These are phyloP conservation scores for Arctopsyche grandis DNA, from an alignment of 1,140 invertebrate species.

Conservation along the genomic window DNA sequence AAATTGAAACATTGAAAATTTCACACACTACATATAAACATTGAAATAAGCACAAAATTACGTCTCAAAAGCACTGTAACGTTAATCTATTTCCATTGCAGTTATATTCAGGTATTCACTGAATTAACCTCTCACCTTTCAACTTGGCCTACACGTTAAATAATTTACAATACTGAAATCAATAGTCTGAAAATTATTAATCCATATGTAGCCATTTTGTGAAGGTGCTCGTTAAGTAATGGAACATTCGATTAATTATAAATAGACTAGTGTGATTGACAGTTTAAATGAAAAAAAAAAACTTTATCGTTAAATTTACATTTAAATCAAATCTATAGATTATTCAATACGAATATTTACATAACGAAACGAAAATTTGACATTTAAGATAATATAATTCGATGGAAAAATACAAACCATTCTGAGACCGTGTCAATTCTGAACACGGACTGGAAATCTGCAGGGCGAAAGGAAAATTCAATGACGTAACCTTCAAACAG, in stretches of 20 bases:
- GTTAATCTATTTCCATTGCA: too few species aligned
- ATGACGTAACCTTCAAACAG: neutral
- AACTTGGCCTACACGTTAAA: neutral
- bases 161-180: constrained; percentile 6
- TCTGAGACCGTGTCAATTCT: constrained; percentile 3
- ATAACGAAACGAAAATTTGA: neutral
- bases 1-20: neutral
- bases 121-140: constrained; percentile 4
- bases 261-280: constrained; percentile 13
- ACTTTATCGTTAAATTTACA: neutral
- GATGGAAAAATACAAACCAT: constrained; percentile 19
- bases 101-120: too few species aligned
- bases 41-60: too few species aligned
- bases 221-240: neutral
- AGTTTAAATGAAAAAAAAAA: neutral
- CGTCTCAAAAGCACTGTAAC: too few species aligned
- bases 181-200: constrained; percentile 3
- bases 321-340: neutral
- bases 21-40: neutral
- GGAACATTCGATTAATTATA: constrained; percentile 6
- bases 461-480: constrained; percentile 33
- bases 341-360: neutral
- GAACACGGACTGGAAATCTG: constrained; percentile 27
- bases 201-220: neutral
- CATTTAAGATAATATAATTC: neutral